Evolutionary conservation across 1,140 invertebrate species (phyloP), one percentile per base, ranked within the genome.

Genomic region (Drosophila punjabiensis): DNA sequence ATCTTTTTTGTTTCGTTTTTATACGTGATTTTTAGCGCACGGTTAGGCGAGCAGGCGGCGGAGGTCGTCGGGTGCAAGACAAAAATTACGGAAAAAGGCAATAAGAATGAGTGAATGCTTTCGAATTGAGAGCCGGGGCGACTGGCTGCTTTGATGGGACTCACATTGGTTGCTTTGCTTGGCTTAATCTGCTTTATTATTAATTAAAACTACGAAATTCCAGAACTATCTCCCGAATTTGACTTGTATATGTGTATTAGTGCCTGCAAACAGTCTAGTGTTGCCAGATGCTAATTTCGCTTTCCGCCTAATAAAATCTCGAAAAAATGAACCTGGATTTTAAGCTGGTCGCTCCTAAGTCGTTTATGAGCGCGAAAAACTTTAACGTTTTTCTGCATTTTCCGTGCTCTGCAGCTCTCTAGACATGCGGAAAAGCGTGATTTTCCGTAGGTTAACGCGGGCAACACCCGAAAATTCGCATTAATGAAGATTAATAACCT

Each of bases 171-270:
- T 79, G 82, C 78, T 89, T 85, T 74, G 70, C 77, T 85, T 65
- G 28, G 45, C 50, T 75, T 68, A 66, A 66, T 58, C 63, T 81
- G 79, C 50, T 69, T 78, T 73, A 79, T 70, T 79, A 89, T 80
- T 89, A 85, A 88, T 89, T 89, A 85, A 89, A 88, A 68, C 81
- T 89, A 85, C 28, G 50, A 77, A 88, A 88, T 89, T 88, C 84
- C 84, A 88, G 84, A 88, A 88, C 84, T 88, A 89, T 88, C 84
- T 88, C 55, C 24, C 24, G 37, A 76, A 69, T 59, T 41, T 32
- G 43, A 37, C 33, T 41, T 69, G 65, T 60, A 61, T 59, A 41
- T 50, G 39, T 70, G 24, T 63, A 41, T 62, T 61, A 30, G 37
- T 35, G 37, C 5, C 5, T 50, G 48, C 48, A n/a, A n/a, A n/a